Base-by-base conservation (phyloP, 2,113 vertebrate species). In the Poeciliopsis retropinna region DNA sequence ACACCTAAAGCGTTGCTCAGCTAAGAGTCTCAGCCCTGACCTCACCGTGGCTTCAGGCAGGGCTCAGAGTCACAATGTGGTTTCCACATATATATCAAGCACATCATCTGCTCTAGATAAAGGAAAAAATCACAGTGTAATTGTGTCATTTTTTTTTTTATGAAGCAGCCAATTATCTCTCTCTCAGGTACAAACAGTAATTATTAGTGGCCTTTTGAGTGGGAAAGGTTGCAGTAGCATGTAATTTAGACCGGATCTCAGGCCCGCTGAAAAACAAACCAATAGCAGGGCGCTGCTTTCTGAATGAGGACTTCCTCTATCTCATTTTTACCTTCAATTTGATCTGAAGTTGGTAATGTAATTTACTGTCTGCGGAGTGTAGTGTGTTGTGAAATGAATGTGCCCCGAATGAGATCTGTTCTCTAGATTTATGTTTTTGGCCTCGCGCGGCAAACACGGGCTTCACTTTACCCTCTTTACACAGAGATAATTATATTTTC, bases 401-500 rank as follows among this genome's bases (percentile, higher is more conserved):
- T 32, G 76, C 70, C 75, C 65, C 31, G 69, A 79, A 81, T 72
- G 73, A 86, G 69, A 85, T 81, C 47, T 47, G 66, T 64, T 78
- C 64, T 31, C 13, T 63, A 82, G 89, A 86, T 88, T 82, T 87
- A 82, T 80, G 83, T 69, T 62, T 75, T 63, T 61, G 72, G 76
- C 73, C 72, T 22, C 5, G 51, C 66, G 60, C 78, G 81, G 79
- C 83, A 81, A 85, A 83, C 86, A 79, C 69, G 71, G 75, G 71
- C 76, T 69, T 82, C 80, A 65, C 76, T 85, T 88, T 76, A 78
- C 75, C 85, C 72, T 85, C 80, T 85, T 88, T 81, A 76, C 72
- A 70, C 73, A 83, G 47, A 69, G 78, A 87, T 87, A 90, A 89
- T 91, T 91, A 85, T 85, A 82, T 77, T 86, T 74, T 73, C 80